Evolutionary conservation across 2,888 invertebrate species (phyloP), one percentile per base, ranked within the genome.

Genomic region (Oscheius sp.): DNA sequence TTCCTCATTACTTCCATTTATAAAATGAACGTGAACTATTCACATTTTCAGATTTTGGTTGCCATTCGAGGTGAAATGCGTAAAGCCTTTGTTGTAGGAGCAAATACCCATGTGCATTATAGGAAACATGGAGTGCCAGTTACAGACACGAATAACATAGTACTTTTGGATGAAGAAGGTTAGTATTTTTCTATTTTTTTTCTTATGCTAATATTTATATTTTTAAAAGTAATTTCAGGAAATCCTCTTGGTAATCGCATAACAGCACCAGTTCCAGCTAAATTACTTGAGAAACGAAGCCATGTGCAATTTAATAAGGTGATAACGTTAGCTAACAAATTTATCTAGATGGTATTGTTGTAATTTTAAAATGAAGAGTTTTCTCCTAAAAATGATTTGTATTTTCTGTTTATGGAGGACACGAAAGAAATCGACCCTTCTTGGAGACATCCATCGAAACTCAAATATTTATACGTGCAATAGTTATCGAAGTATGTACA

Each of bases 221-320:
- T n/a, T n/a, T 5, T 25, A 25, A 55, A 18, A 13, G 6, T 55
- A 58, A 58, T 41, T 61, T 9, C 96, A 87, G 98, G 97, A 21
- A 93, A 94, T 16, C 99, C 99, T 0, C 90, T 97, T 2, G 99
- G 99, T 21, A 99, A 95, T 1, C 92, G 98, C 83, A 95, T 99
- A 83, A 93, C 94, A 85, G 95, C 94, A 1, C 99, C 99, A 0
- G 93, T 99, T 76, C 99, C 99, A 0, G 94, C 83, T 1, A 77
- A 79, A 29, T 75, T 88, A 23, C 76, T 86, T 27, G 78, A 80
- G 9, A 84, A 84, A 46, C 77, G 85, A 9, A 76, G 77, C 55
- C 79, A 82, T 61, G 80, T 80, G 9, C 82, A 84, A 58, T 81
- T 87, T 72, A 77, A 87, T n/a, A 88, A 88, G 76, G 83, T 89